Evolutionary conservation across 2,888 invertebrate species (phyloP).

Genomic region (Biston stratarius): DNA sequence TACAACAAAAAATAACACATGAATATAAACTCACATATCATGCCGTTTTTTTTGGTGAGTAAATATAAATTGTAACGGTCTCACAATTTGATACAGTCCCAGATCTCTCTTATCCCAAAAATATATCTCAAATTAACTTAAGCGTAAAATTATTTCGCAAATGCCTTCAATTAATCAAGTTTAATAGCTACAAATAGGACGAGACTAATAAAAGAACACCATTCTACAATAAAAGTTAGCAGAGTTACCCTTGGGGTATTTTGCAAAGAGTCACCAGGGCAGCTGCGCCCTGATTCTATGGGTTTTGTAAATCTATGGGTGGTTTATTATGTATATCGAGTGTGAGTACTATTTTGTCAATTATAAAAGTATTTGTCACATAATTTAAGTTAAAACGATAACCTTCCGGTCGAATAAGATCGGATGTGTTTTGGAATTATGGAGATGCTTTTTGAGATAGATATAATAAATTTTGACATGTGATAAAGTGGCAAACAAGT

Average conservation of each 20-base stretch:
- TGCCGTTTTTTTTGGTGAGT: not conserved
- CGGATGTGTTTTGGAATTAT: slow-evolving; percentile 4
- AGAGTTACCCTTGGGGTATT: slow-evolving; percentile 13
- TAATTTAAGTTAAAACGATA: slow-evolving; percentile 54
- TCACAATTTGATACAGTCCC: slow-evolving; percentile 6
- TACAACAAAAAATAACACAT: not conserved
- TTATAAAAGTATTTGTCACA: slow-evolving; percentile 83
- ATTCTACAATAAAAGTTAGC: slow-evolving; percentile 18
- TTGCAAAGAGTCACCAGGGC: slow-evolving; percentile 39
- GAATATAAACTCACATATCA: not conserved
- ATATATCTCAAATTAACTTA: slow-evolving; percentile 22
- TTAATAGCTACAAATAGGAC: slow-evolving; percentile 35
- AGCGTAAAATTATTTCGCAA: slow-evolving; percentile 32
- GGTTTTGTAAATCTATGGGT: slow-evolving; percentile 59
- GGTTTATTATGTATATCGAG: slow-evolving; percentile 72
- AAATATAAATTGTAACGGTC: slow-evolving; percentile 11
- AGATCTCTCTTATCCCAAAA: slow-evolving; percentile 12
- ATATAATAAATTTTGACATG: too few relatives aligned
- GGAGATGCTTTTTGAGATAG: too few relatives aligned
- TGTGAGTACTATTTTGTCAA: slow-evolving; percentile 65
- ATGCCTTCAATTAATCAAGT: slow-evolving; percentile 35
- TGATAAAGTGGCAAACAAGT: too few relatives aligned
- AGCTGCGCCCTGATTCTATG: slow-evolving; percentile 67
- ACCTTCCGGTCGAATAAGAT: slow-evolving; percentile 60
- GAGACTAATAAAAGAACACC: slow-evolving; percentile 19